A percentile compares a stretch with the other conserved stretches of the same genome.
Evolutionary conservation across 2,888 invertebrate genomes (phyloP).

Genomic region (Scelioninae gen. 1): DNA sequence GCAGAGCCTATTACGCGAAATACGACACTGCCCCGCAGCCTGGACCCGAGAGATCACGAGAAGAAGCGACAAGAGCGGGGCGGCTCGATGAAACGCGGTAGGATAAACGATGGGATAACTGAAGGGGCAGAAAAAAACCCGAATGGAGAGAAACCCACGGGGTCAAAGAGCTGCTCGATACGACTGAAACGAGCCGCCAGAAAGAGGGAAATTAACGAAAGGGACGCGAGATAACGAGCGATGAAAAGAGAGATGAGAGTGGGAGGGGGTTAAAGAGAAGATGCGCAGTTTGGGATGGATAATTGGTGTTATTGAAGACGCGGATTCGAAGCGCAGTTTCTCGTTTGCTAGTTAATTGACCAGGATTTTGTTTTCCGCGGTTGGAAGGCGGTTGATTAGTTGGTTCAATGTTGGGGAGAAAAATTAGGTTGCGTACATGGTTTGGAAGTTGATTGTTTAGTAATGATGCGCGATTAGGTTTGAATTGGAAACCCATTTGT

Average conservation of each 20-base stretch:
- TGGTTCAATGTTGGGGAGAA: too few relatives aligned
- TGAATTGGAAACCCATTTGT: too few relatives aligned
- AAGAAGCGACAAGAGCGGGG: too few relatives aligned
- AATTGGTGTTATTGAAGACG: constrained; percentile 65
- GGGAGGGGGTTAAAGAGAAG: constrained; percentile 49
- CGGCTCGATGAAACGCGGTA: constrained; percentile 38
- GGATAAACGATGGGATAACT: constrained; percentile 20
- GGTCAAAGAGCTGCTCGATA: background rate
- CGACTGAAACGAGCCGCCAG: background rate
- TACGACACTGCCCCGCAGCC: constrained; percentile 78
- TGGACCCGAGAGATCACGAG: constrained; percentile 55
- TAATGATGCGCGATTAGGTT: too few relatives aligned
- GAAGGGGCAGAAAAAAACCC: background rate
- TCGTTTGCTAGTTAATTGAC: too few relatives aligned
- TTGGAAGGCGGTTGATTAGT: too few relatives aligned
- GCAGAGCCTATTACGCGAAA: constrained; percentile 81
- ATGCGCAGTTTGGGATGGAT: constrained; percentile 53
- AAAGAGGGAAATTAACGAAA: constrained; percentile 63
- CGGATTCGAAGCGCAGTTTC: constrained; percentile 61
- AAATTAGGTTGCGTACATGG: background rate
- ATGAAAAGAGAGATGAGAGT: constrained; percentile 45
- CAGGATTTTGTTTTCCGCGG: constrained; percentile 38
- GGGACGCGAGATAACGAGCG: constrained; percentile 54
- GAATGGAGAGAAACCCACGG: too few relatives aligned
- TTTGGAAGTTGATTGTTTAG: too few relatives aligned